A percentile compares a stretch with the other conserved stretches of the same genome.
Evolutionary conservation across 2,113 vertebrate species (phyloP).

Genomic region (Actenoides hombroni): DNA sequence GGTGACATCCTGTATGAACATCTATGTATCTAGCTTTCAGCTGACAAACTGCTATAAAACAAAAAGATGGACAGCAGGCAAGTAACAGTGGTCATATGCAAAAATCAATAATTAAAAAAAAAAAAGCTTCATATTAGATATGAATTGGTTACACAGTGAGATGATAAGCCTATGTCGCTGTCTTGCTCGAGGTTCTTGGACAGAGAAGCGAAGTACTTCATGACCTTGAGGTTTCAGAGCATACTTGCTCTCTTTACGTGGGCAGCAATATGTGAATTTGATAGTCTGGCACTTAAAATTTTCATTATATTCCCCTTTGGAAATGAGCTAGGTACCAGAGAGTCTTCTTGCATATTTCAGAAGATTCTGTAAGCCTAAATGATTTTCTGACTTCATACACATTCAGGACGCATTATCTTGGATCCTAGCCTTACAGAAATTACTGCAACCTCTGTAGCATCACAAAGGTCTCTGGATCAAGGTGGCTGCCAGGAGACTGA

Average conservation of each 20-base stretch:
- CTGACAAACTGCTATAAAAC: background rate
- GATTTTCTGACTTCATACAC: background rate
- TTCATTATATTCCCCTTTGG: background rate
- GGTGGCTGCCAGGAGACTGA: background rate
- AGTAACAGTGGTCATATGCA: background rate
- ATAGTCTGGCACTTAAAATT: background rate
- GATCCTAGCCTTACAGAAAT: background rate
- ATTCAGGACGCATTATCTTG: background rate
- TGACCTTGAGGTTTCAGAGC: background rate
- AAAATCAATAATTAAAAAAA: background rate
- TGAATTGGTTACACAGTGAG: background rate
- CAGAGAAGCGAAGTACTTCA: background rate
- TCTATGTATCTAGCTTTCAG: background rate
- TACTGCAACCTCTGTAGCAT: background rate
- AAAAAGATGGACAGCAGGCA: background rate
- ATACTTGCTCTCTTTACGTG: background rate
- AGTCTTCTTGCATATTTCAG: background rate
- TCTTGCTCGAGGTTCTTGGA: background rate
- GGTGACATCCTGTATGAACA: background rate
- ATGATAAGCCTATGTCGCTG: background rate
- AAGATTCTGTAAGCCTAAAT: background rate
- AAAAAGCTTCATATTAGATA: background rate
- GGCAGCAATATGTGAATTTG: background rate
- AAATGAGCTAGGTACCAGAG: background rate
- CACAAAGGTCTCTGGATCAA: background rate